Base-by-base conservation (phyloP, 2,888 invertebrate species). In the Fragum whitleyi region DNA sequence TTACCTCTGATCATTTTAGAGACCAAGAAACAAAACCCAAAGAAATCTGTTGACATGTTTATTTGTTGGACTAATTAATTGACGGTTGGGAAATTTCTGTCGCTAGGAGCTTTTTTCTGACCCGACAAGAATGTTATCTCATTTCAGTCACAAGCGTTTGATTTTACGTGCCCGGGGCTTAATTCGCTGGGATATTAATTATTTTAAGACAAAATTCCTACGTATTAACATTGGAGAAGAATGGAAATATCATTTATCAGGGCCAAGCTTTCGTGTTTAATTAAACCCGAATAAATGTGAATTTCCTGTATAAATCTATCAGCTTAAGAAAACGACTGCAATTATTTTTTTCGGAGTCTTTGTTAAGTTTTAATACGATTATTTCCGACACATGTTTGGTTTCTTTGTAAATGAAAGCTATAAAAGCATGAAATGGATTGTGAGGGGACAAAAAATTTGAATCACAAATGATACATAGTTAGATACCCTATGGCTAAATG, bases 301-400 rank as follows among this genome's bases (percentile, higher is more conserved):
- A 57, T 70, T 73, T 80, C 72, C 72, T 68, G 42, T 68, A 55
- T 74, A 67, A 74, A 73, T 55, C 36, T 65, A 51, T 53, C 51
- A 47, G 65, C 53, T 53, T 55, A 73, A 72, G 74, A 74, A 75
- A 75, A 73, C 62, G 73, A 68, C 57, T 65, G 75, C 82, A 75
- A 82, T 82, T 78, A 82, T 78, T 82, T 76, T n/a, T 51, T 47
- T 42, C 62, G 6, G 42, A 16, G 65, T 69, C 78, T 82, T 82
- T 82, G 82, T 82, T 82, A 76, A 61, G 55, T 28, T 84, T 81
- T 84, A 84, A 84, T 84, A 79, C 71, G 84, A 84, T 84, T 84
- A 84, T 71, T 70, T 67, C 32, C 78, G 84, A 81, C 84, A 84
- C 84, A 70, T 69, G 80, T 74, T 47, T 78, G 76, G 42, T 32